Base-by-base conservation (phyloP, 2,113 vertebrate genomes). In the Scomber colias region DNA sequence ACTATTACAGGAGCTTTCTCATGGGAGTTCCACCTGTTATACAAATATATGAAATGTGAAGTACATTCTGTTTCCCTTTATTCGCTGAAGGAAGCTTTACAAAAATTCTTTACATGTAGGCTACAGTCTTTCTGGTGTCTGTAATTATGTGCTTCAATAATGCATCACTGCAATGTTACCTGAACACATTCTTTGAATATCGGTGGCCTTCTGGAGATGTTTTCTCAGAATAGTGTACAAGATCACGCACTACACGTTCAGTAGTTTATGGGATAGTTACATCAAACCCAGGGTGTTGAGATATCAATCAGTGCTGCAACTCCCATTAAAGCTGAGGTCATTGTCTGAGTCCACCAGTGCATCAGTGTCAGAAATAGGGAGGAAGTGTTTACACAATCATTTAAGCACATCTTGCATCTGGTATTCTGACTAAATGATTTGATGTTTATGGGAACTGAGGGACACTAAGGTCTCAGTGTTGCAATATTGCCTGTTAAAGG, bases 1-100 rank as follows among this genome's bases (percentile, higher is more conserved):
- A 54, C 6, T 80, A 68, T 67, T 81, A 75, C 48, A 46, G 17
- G 45, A 68, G 48, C 53, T 85, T 81, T 59, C 11, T 61, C 45
- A 48, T n/a, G 14, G 11, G 70, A 44, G 61, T 55, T 66, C 65
- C 61, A 75, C 74, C 66, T 68, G 68, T 73, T 59, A 27, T 54
- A 59, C 11, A 44, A 46, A n/a, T 12, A 61, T 30, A n/a, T 30
- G 3, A 21, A 31, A 55, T 46, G 9, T 35, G 9, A 1, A 5
- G 17, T 21, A 15, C 19, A 69, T 31, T 71, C 21, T 21, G 11
- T 0, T 0, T 67, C 14, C 4, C 27, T 65, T 30, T 65, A 30
- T 75, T 79, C 63, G 35, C 63, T 27, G 1, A 45, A 53, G 64
- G 19, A 68, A n/a, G 35, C 12, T 21, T 51, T 40, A 2, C n/a